Percentiles rank a stretch among this genome's conserved stretches.
Conservation (phyloP, 2,888 invertebrate species). For the Heteromyza rotundicornis region DNA sequence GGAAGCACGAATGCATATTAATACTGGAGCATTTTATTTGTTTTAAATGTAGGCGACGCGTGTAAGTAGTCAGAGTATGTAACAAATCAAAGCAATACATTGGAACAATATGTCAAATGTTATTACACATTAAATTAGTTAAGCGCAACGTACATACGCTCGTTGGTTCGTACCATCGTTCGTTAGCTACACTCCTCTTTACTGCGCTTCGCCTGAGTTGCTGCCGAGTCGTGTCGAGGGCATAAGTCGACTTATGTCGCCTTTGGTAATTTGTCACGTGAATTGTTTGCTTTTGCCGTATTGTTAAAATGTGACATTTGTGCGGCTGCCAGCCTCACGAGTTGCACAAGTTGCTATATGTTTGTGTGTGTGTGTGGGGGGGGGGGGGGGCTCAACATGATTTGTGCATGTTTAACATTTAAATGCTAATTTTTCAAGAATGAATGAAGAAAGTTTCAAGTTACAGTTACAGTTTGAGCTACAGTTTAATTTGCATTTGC, state of each 20-base stretch:
- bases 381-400: slow-evolving; percentile 19
- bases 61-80: no score
- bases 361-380: background rate
- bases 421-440: background rate
- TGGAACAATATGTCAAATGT: slow-evolving; percentile 57
- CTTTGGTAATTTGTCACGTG: slow-evolving; percentile 50
- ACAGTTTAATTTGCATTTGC: background rate
- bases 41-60: background rate
- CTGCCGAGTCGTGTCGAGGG: background rate
- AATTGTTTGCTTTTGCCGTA: slow-evolving; percentile 30
- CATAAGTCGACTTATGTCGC: slow-evolving; percentile 22
- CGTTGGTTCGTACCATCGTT: slow-evolving; percentile 1
- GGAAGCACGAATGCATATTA: no score
- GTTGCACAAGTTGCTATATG: no score
- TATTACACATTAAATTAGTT: slow-evolving; percentile 58
- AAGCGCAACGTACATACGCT: slow-evolving; percentile 28
- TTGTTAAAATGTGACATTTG: slow-evolving; percentile 17
- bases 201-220: background rate
- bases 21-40: background rate
- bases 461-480: background rate
- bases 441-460: no score
- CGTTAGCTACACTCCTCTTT: slow-evolving; percentile 5
- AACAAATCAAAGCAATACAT: slow-evolving; percentile 52
- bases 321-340: no score
- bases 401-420: slow-evolving; percentile 19